Conservation (phyloP, 2,113 vertebrate species). For the Zosterops borbonicus region DNA sequence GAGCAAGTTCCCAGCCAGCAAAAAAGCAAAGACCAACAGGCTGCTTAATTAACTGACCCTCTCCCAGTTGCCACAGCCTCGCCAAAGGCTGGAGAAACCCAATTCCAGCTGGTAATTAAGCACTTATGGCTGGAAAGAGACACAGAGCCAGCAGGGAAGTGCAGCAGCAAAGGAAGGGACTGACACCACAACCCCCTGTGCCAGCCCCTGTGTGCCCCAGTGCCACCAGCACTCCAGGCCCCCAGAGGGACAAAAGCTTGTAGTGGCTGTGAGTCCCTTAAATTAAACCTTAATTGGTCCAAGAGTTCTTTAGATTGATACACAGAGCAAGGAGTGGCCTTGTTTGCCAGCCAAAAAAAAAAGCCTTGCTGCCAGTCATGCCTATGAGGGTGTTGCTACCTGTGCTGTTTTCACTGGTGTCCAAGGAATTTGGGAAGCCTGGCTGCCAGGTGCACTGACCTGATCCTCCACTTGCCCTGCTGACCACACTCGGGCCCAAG, state of each 20-base stretch:
- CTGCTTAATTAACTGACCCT: slow-evolving; percentile 13
- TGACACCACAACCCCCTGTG: neutral
- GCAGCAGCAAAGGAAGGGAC: neutral
- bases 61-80: neutral
- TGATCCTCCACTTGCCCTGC: neutral
- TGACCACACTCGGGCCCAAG: neutral
- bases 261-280: neutral
- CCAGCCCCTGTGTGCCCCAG: neutral
- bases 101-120: neutral
- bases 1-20: neutral
- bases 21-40: neutral
- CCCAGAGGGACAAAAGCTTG: neutral
- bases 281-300: slow-evolving; percentile 7
- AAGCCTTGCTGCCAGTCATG: neutral
- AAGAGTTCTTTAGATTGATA: neutral
- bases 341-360: neutral
- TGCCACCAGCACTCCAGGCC: neutral
- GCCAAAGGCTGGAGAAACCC: neutral
- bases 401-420: neutral
- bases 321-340: neutral
- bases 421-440: slow-evolving; percentile 8
- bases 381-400: neutral
- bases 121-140: neutral
- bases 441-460: neutral
- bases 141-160: neutral